Base-by-base conservation (phyloP, 2,888 invertebrate genomes). In the Lithophane ornitopus region DNA sequence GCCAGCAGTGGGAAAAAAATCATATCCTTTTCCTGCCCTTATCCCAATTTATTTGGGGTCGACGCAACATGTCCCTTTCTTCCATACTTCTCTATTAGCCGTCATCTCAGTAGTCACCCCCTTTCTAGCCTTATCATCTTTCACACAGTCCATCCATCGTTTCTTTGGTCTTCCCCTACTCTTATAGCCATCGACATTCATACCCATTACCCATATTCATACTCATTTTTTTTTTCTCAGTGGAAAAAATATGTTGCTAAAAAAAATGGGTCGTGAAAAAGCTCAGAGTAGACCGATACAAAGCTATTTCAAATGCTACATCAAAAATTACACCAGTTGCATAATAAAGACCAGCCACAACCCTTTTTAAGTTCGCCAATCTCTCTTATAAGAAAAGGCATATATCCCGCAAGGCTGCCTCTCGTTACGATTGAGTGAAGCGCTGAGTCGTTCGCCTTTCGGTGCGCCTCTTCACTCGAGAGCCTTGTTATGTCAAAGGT, bases 401-500 rank as follows among this genome's bases (percentile, higher is more conserved):
- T 63, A 39, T 12, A 14, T n/a, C 9, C 56, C 75, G 56, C 56
- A 52, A 63, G 75, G 52, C n/a, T 26, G 49, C 39, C 52, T 59
- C 58, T 80, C 62, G 67, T 79, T 79, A 78, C 71, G 80, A 66
- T 80, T 68, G 62, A 84, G 56, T 70, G 44, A 68, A 70, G 54
- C 63, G n/a, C 65, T 46, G 70, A 70, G 70, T 66, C 70, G 70
- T 62, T 46, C 66, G 67, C 39, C 70, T 28, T 67, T 63, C 34
- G 62, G 14, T 34, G 16, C 66, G 39, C 62, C 56, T 44, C 78
- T 79, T 28, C 56, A 58, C 39, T 68, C 28, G 46, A 80, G 70
- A 71, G 52, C 28, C 80, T 80, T 68, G 85, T 81, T 81, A 81
- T 75, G 39, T 81, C 72, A 81, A 80, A 85, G 81, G 75, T 72